These are phyloP conservation scores for Bolinopsis microptera DNA, from an alignment of 37 sponge, comb jelly and placozoan species.

Conservation along the genomic window DNA sequence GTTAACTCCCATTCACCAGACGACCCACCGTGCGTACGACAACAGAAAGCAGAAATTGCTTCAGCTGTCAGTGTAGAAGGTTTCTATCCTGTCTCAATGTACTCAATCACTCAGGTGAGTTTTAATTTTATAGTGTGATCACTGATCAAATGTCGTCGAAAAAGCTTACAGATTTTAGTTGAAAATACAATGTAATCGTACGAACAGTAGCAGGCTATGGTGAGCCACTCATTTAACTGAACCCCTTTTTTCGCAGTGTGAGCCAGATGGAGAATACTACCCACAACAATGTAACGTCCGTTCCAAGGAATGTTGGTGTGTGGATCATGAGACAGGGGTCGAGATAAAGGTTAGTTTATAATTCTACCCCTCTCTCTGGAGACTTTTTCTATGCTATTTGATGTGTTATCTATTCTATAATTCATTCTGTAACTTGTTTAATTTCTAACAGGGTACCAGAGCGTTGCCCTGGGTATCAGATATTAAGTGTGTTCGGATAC, in stretches of 20 bases:
- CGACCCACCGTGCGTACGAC: slow-evolving; percentile 55
- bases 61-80: slow-evolving; percentile 5
- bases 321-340: slow-evolving; percentile 37
- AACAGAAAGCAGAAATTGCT: slow-evolving; percentile 33
- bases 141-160: too few relatives aligned
- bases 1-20: background rate
- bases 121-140: too few relatives aligned
- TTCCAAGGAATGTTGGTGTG: slow-evolving; percentile 59
- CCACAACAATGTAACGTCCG: slow-evolving; percentile 31
- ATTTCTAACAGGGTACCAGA: background rate
- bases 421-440: too few relatives aligned
- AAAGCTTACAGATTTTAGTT: too few relatives aligned
- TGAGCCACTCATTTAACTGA: too few relatives aligned
- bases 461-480: slow-evolving; percentile 55
- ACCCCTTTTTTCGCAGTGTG: too few relatives aligned
- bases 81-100: slow-evolving; percentile 52
- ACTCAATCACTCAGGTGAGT: slow-evolving; percentile 11
- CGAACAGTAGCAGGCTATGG: too few relatives aligned
- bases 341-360: slow-evolving; percentile 17
- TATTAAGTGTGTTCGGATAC: slow-evolving; percentile 10
- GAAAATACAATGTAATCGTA: too few relatives aligned
- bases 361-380: too few relatives aligned
- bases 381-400: too few relatives aligned
- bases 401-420: too few relatives aligned
- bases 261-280: slow-evolving; percentile 41